These are phyloP conservation scores for Peucedramus taeniatus DNA, from an alignment of 2,113 vertebrate genomes.

Conservation along the genomic window DNA sequence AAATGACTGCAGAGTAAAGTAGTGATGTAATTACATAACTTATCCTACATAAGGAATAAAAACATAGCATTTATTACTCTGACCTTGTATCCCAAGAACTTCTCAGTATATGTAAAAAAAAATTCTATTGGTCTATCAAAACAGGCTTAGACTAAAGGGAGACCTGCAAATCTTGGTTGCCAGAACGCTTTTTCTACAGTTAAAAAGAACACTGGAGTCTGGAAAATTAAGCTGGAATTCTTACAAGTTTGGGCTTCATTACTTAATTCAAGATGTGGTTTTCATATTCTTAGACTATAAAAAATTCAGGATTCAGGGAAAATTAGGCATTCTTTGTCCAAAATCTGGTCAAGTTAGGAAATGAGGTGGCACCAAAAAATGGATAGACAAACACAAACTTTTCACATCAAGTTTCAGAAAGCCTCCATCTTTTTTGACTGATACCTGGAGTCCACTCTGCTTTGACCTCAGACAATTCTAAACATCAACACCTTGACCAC, in stretches of 20 bases:
- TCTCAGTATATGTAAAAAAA: not conserved
- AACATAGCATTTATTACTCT: slow-evolving; percentile 18
- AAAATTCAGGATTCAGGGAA: not conserved
- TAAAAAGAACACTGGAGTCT: not conserved
- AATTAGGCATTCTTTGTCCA: not conserved
- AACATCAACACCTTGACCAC: not conserved
- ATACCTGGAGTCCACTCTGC: not conserved
- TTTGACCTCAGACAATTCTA: not conserved
- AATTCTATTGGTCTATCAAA: not conserved
- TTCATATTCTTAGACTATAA: not conserved
- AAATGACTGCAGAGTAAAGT: slow-evolving; percentile 1
- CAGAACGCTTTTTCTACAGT: not conserved
- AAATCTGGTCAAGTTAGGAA: not conserved
- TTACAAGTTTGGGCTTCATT: not conserved
- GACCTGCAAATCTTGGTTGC: not conserved
- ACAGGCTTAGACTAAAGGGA: not conserved
- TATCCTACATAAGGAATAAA: not conserved
- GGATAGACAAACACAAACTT: not conserved
- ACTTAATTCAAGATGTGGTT: not conserved
- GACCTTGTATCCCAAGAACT: not conserved
- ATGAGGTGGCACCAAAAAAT: not conserved
- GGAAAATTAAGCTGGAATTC: not conserved
- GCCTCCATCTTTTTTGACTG: not conserved
- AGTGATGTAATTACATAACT: not conserved
- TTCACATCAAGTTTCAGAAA: not conserved